Base-by-base conservation (phyloP, 1,140 invertebrate genomes). In the Diorhabda elongata region DNA sequence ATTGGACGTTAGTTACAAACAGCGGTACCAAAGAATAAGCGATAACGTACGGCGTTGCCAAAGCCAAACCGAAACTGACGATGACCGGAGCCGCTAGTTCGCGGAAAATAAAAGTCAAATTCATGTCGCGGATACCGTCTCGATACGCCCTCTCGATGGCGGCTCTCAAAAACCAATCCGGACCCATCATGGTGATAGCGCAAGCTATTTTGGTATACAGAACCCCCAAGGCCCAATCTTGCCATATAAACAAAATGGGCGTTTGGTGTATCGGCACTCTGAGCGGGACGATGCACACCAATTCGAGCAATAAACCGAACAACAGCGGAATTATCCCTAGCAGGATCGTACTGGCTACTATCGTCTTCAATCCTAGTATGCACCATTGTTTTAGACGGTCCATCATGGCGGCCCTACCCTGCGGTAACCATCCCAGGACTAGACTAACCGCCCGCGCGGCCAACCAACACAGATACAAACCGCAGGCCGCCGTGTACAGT, bases 161-260 rank as follows among this genome's bases (percentile, higher is more conserved):
- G 3, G 91, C 84, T 60, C 96, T 91, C 65, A 99, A 83, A 79
- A 91, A 90, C 92, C 96, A 98, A 79, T 98, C 96, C 0, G 97
- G 97, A 0, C 96, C 96, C 95, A 99, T 98, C 87, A 99, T 92
- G 1, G 94, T 96, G 3, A 98, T 83, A 2, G 95, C 97, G 75
- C 95, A 97, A n/a, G 96, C 92, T 68, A 99, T 98, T 85, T 99
- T 99, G 2, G 96, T 97, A 79, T 98, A 98, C 0, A 99, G 84
- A 5, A 99, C 94, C 7, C 98, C 97, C 4, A 98, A 83, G 0
- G 96, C 96, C 96, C 96, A 99, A 82, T 98, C 95, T 85, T 98
- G 91, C 91, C 92, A 94, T n/a, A 97, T 88, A 79, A 97, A 98
- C 62, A 97, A 87, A 4, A 99, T 90, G 0, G 97, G 97, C 11